phyloP scores from a whole-genome alignment of 2,888 invertebrate species.

The Ophion ventricosus region DNA sequence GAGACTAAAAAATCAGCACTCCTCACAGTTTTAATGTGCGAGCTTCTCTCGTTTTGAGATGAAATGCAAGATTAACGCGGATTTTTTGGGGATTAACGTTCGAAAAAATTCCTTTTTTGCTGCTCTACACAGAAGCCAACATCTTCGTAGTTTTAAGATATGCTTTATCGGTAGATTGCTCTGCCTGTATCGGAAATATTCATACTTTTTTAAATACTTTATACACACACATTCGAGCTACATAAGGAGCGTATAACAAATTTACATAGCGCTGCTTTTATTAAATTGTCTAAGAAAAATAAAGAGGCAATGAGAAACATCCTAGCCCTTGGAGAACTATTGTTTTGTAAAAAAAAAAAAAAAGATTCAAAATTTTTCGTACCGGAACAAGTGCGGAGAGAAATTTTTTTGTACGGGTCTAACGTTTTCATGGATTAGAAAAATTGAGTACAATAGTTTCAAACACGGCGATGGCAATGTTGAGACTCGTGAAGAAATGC shows the following conservation, averaged over 20 bases:
- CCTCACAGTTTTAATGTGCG: neutral
- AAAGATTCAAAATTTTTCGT: neutral
- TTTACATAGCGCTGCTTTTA: neutral
- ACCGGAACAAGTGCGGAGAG: neutral
- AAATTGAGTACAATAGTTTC: neutral
- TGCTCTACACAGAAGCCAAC: neutral
- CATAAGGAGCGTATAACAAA: neutral
- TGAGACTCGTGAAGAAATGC: slow-evolving; percentile 52
- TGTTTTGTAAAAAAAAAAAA: neutral
- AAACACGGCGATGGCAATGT: neutral
- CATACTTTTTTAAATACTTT: neutral
- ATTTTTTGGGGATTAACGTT: neutral
- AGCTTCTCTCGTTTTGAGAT: slow-evolving; percentile 40
- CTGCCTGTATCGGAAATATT: neutral
- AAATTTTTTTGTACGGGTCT: neutral
- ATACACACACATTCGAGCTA: neutral
- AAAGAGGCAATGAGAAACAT: neutral
- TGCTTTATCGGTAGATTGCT: neutral
- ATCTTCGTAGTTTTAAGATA: neutral
- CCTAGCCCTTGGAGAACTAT: neutral
- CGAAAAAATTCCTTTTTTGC: neutral
- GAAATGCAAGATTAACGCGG: slow-evolving; percentile 10
- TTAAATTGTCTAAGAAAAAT: neutral
- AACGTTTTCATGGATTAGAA: neutral
- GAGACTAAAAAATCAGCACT: slow-evolving; percentile 19